phyloP scores from a whole-genome alignment of 2,113 vertebrate species.

The Psophia crepitans region DNA sequence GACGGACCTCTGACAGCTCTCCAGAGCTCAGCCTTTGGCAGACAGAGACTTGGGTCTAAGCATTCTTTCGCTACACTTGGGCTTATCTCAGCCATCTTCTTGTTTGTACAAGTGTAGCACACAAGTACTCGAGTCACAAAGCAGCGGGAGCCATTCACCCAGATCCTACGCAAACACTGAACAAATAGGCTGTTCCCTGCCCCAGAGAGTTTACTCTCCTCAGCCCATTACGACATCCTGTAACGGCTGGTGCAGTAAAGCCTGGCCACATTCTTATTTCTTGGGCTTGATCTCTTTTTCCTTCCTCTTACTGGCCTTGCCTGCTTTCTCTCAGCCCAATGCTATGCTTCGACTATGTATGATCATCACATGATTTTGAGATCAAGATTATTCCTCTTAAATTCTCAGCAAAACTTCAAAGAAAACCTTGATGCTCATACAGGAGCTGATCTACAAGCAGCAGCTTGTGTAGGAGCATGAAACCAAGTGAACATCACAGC shows the following conservation, averaged over 20 bases:
- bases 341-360: rapidly evolving
- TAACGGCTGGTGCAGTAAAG: neutral
- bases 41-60: neutral
- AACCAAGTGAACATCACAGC: neutral
- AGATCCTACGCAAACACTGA: neutral
- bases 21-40: neutral
- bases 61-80: neutral
- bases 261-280: neutral
- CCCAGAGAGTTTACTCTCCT: neutral
- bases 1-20: neutral
- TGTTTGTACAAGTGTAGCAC: slow-evolving; percentile 3
- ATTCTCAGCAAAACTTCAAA: neutral
- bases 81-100: neutral
- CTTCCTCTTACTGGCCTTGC: neutral
- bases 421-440: neutral
- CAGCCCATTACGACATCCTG: neutral
- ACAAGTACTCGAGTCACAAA: neutral
- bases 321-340: neutral
- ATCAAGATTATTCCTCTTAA: neutral
- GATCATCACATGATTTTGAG: neutral
- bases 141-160: neutral
- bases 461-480: neutral
- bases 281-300: neutral
- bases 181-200: neutral
- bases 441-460: neutral